A percentile compares a stretch with the other conserved stretches of the same genome.
These are phyloP conservation scores for Dromococcyx pavoninus DNA, from an alignment of 2,797 vertebrate genomes.

Conservation along the genomic window DNA sequence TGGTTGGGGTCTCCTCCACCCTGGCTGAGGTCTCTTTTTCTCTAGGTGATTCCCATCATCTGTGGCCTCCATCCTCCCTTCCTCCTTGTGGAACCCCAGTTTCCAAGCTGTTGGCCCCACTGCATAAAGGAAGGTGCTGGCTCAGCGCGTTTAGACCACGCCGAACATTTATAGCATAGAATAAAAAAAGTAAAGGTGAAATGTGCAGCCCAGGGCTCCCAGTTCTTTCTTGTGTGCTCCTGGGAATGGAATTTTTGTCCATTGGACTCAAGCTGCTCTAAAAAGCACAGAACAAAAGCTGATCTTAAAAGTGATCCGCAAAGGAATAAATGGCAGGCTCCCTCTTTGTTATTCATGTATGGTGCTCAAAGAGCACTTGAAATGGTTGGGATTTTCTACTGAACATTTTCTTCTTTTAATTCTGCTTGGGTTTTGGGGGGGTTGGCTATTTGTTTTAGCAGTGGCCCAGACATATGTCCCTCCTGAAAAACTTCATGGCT, in stretches of 20 bases:
- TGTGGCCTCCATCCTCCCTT: neutral
- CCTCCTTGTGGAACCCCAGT: neutral
- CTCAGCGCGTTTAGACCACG: neutral
- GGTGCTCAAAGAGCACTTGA: conserved; percentile 65
- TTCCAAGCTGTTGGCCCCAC: neutral
- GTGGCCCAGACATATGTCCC: neutral
- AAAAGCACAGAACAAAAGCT: conserved; percentile 67
- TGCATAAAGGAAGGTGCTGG: neutral
- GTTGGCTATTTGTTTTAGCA: conserved; percentile 32
- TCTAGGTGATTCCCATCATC: neutral
- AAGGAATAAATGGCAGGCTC: conserved; percentile 63
- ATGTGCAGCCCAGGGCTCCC: conserved; percentile 50
- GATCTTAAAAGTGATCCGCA: conserved; percentile 67
- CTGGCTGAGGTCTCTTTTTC: neutral
- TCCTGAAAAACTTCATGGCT: neutral
- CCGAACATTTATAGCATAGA: neutral
- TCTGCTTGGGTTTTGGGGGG: neutral
- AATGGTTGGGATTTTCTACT: conserved; percentile 48
- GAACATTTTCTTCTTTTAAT: conserved; percentile 25
- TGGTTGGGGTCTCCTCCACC: neutral
- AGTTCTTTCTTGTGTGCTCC: conserved; percentile 60
- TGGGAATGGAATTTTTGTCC: conserved; percentile 70
- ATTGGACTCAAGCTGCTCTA: conserved; percentile 45
- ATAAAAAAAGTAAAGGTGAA: conserved; percentile 62
- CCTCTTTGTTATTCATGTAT: conserved; percentile 60